Evolutionary conservation across 2,797 vertebrate species (phyloP), one percentile per base, ranked within the genome.

Genomic region (Notoglanidium macrostoma): DNA sequence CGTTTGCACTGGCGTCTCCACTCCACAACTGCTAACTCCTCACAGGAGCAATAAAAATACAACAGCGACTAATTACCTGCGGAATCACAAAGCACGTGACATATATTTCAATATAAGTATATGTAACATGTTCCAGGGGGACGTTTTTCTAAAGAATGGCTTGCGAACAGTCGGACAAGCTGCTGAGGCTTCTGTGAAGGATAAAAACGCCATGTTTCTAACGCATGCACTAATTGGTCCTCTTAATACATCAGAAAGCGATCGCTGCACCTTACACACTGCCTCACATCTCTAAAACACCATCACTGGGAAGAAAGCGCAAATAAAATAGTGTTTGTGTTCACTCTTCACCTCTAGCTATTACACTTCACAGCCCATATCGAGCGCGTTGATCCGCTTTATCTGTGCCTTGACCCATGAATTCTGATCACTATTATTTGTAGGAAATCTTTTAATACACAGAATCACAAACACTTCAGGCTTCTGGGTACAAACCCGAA

Each of bases 241-340:
- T 29, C 12, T n/a, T 26, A 12, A 46, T 35, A 11, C 19, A 40
- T n/a, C 26, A 29, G 49, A 54, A 51, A 26, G 14, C 0, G 1
- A 29, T 49, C 73, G 29, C n/a, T 32, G 8, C 49, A 19, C 51
- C 1, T 11, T 19, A 19, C 51, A 77, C 74, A 11, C 49, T 8
- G n/a, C 17, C 49, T 77, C 51, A 1, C 5, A 19, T 29, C 26
- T 54, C 49, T 77, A 19, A 77, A 54, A 14, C 2, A 19, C 19
- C 49, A 21, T 10, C 74, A 19, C n/a, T 10, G 51, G 5, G 3
- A 32, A 77, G 74, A 54, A 19, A 40, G 11, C 35, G 32, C n/a
- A 10, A 55, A 77, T 77, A 29, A 29, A 76, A 76, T n/a, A 77
- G n/a, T 77, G 74, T 77, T 77, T 55, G 51, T 55, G 26, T 19